Evolutionary conservation across 2,797 vertebrate species (phyloP), one percentile per base, ranked within the genome.

Genomic region (Acrossocheilus wenchowensis): DNA sequence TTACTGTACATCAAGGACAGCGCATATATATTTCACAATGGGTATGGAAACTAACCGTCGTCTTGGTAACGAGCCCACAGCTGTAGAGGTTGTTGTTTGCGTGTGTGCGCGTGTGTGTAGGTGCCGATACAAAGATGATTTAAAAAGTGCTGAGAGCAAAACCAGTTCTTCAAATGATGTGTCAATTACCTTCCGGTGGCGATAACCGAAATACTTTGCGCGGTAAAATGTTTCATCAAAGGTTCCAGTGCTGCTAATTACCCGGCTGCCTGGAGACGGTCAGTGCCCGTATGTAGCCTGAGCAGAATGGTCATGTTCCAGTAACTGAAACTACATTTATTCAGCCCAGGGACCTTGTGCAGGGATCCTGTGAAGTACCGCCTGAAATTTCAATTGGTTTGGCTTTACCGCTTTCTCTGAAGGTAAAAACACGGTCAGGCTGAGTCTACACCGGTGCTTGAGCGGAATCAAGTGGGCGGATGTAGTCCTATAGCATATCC

Each of bases 161-260:
- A 72, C 41, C 62, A 78, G 71, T 90, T 75, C 88, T 88, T 75
- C 80, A 81, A 81, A 87, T 39, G 72, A 36, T 12, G 39, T 89
- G 73, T 84, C 45, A 74, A 8, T 78, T 68, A 85, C 60, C 83
- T 75, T 90, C 89, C 75, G 64, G 68, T 87, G 86, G 86, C 89
- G 84, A 91, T 21, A n/a, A 57, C 57, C 15, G 6, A 78, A 90
- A 74, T 90, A 91, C 89, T 75, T 71, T 88, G 78, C 84, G 86
- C 88, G 91, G 91, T 90, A 86, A 82, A 92, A 92, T 91, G 77
- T n/a, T 69, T 87, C 82, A 87, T 89, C 90, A 91, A 89, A 93
- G 91, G 91, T 88, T 93, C 45, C 75, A 87, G 86, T 84, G 87
- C 88, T 91, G 75, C 86, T 93, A 93, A 94, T 93, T 93, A 93